These are phyloP conservation scores for Gymnothorax javanicus DNA, from an alignment of 2,797 vertebrate genomes.

Conservation along the genomic window DNA sequence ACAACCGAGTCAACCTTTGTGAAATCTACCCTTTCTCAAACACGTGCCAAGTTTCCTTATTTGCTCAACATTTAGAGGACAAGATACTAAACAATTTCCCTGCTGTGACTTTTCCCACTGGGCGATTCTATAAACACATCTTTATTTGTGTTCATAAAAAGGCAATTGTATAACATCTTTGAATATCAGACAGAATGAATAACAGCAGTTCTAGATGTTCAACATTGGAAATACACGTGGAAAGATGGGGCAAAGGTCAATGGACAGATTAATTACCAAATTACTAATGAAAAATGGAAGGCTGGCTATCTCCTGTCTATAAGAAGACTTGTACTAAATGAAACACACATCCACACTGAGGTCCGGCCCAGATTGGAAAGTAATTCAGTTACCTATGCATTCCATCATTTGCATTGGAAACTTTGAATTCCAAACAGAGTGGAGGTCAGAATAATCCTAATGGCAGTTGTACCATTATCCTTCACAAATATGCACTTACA, in stretches of 20 bases:
- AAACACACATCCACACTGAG: no score
- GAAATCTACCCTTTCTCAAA: background rate
- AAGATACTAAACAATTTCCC: background rate
- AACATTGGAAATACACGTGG: background rate
- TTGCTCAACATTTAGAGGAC: background rate
- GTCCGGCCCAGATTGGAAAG: no score
- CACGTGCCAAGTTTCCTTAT: background rate
- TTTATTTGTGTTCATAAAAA: background rate
- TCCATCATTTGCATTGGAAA: no score
- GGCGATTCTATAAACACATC: background rate
- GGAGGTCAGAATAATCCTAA: no score
- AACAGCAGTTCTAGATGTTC: background rate
- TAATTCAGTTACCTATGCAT: no score
- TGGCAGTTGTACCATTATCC: no score
- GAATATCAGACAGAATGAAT: background rate
- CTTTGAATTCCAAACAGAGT: no score
- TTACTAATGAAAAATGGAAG: background rate
- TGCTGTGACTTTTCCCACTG: background rate
- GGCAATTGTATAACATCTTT: no score
- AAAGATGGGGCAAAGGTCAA: background rate
- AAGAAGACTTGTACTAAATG: no score
- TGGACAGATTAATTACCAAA: background rate
- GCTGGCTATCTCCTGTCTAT: no score
- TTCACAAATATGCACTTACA: no score
- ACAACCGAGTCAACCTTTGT: background rate